Percentiles rank a stretch among this genome's conserved stretches.
These are phyloP conservation scores for Thaumetopoea pityocampa DNA, from an alignment of 1,140 invertebrate species.

Conservation along the genomic window DNA sequence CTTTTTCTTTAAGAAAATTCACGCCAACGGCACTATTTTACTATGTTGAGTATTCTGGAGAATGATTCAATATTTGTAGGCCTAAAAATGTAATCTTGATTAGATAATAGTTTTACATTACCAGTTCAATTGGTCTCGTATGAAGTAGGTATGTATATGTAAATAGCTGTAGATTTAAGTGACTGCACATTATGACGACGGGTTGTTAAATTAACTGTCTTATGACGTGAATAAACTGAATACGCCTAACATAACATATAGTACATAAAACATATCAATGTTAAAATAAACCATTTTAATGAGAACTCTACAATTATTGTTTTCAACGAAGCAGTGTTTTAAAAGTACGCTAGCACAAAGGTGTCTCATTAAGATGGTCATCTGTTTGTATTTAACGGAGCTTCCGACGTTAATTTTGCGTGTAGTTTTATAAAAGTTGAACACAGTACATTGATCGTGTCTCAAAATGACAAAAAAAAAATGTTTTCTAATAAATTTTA, in stretches of 20 bases:
- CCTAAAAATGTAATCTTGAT: conserved; percentile 55
- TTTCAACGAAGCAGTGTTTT: conserved; percentile 11
- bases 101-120: conserved; percentile 45
- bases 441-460: conserved; percentile 45
- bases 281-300: conserved; percentile 19
- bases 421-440: conserved; percentile 35
- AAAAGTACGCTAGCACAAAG: conserved; percentile 10
- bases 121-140: conserved; percentile 53
- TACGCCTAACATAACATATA: conserved; percentile 51
- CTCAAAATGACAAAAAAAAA: conserved; percentile 54
- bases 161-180: conserved; percentile 35
- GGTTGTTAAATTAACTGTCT: conserved; percentile 48
- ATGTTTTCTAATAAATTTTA: conserved; percentile 27
- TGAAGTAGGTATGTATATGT: conserved; percentile 32
- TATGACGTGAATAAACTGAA: conserved; percentile 40
- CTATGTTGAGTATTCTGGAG: conserved; percentile 24
- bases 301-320: conserved; percentile 8
- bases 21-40: conserved; percentile 12
- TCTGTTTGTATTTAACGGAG: conserved; percentile 28
- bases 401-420: conserved; percentile 54
- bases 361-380: conserved; percentile 25
- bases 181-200: conserved; percentile 35
- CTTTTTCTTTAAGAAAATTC: conserved; percentile 9
- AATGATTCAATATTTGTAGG: conserved; percentile 34
- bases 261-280: conserved; percentile 70